Base-by-base conservation (phyloP, 2,113 vertebrate species). In the Xenus cinereus region DNA sequence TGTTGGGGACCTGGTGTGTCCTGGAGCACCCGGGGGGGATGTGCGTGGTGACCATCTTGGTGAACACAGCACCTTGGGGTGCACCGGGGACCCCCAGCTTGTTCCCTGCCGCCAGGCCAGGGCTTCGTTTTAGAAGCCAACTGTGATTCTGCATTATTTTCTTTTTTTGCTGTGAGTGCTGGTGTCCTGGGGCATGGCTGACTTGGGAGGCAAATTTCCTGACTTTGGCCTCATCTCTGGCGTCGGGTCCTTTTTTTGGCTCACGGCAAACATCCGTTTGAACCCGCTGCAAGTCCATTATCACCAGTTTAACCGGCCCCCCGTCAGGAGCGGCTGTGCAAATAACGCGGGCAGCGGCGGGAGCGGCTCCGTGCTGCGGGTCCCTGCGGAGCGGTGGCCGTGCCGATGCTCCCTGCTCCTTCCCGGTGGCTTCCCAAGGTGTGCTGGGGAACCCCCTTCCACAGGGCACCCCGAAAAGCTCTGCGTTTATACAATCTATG, bases 1-100 rank as follows among this genome's bases (percentile, higher is more conserved):
- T 23, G 2, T 0, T 23, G 35, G 71, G 15, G 28, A 56, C 20
- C 6, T 1, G 0, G 30, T 2, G n/a, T 13, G 3, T 21, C 22
- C 56, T 43, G 57, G 32, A 33, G 63, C 7, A 1, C 27, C 1
- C 9, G 1, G 6, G 20, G 14, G 28, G 4, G 3, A 7, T 26
- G 41, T 14, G 13, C 0, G 2, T 0, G 14, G 53, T 48, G 53
- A 10, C 63, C 30, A 12, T 67, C 27, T 54, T 28, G 27, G 28
- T 68, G 53, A 33, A 9, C 6, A 2, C 2, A 18, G 30, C 75
- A 68, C 27, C 43, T 50, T 0, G 5, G 54, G 60, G 53, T 43
- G 14, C 54, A 5, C 54, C 0, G 1, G 19, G 35, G 3, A 1
- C 20, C 33, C 33, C 22, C 41, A 2, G 5, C 32, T 39, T 66